Conservation (phyloP, 2,797 vertebrate genomes). For the Anguilla pacifica region DNA sequence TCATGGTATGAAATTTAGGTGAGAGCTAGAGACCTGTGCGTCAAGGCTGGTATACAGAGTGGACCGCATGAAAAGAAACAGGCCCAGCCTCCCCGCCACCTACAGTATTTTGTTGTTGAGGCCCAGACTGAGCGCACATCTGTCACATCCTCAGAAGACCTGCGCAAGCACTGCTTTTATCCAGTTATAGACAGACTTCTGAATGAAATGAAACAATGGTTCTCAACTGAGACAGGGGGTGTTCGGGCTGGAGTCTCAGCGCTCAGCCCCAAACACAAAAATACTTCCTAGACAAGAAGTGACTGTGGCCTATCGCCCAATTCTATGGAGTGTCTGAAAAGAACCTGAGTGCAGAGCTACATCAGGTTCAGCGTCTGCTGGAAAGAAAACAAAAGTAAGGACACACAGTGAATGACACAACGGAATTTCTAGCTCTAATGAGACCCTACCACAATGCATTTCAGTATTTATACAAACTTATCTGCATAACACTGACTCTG, state of each 20-base stretch:
- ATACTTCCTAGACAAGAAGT: slow-evolving; percentile 21
- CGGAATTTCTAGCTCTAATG: slow-evolving; percentile 13
- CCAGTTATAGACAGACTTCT: slow-evolving; percentile 14
- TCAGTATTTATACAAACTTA: background rate
- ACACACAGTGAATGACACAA: background rate
- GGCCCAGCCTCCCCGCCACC: background rate
- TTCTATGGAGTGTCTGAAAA: slow-evolving; percentile 22
- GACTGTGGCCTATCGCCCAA: slow-evolving; percentile 19
- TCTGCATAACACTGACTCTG: background rate
- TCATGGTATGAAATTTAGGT: background rate
- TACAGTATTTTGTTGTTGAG: too few relatives aligned
- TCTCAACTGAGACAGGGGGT: background rate
- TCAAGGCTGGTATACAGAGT: background rate
- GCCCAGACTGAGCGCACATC: background rate
- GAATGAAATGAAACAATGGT: slow-evolving; percentile 21
- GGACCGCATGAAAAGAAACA: background rate
- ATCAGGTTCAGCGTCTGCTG: slow-evolving; percentile 2
- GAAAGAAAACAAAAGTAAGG: slow-evolving; percentile 9
- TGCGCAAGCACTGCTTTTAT: background rate
- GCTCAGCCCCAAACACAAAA: slow-evolving; percentile 18
- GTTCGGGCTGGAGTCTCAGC: slow-evolving; percentile 15
- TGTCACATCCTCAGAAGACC: background rate
- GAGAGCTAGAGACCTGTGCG: background rate
- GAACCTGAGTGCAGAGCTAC: slow-evolving; percentile 23
- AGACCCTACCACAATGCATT: background rate